Evolutionary conservation across 2,888 invertebrate genomes (phyloP), one percentile per base, ranked within the genome.

Genomic region (Oeneis ivallda): DNA sequence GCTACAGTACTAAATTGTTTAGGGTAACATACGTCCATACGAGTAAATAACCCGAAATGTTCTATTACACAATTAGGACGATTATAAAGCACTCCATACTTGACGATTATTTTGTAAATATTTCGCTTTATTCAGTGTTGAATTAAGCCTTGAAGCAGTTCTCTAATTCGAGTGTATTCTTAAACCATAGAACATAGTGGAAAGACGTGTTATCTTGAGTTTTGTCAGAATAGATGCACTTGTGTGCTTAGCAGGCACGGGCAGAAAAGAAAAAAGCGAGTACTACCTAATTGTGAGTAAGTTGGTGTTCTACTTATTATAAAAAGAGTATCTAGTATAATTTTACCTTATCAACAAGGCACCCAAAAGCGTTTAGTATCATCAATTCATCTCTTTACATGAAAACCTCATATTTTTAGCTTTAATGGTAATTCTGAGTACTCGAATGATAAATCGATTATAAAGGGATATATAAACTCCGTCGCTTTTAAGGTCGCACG

Each of bases 1-100:
- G 70, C 66, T 68, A 69, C 65, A 67, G 62, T 70, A 37, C 57
- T 57, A 15, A 57, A 57, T n/a, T 57, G 57, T 57, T 57, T 57
- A 26, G 57, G 57, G 43, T 45, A n/a, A 32, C 57, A 13, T 37
- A 15, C 17, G 26, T 26, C 15, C 57, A 13, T 37, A 15, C 17
- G 26, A 26, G 26, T 26, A 26, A 6, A 0, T 41, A 11, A 7
- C 19, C 7, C 19, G n/a, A 7, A 43, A 34, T 8, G 10, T 53
- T 47, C 8, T 47, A 9, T 47, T 47, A 17, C 17, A 15, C 3
- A 17, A 47, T n/a, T 19, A 52, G 60, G 54, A 61, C 65, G 68
- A 47, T 47, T 47, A 47, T 9, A 47, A 2, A 17, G 17, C 9
- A 10, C 41, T 5, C 13, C 13, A 13, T 13, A 13, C 7, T 8